phyloP scores from a whole-genome alignment of 1,140 invertebrate genomes.

The Phymastichus coffea region DNA sequence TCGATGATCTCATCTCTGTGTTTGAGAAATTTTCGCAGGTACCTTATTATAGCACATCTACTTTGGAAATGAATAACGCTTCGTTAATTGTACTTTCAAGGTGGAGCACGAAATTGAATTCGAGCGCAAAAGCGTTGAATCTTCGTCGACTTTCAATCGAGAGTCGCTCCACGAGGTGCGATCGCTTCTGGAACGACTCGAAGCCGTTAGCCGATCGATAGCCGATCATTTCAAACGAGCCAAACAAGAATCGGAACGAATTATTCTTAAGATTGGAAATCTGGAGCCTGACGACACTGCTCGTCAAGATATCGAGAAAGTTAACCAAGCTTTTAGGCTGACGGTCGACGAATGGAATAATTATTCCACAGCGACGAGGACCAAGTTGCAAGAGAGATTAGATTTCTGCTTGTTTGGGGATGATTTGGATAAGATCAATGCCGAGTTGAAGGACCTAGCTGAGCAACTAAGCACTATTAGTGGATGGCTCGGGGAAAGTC shows the following conservation, averaged over 20 bases:
- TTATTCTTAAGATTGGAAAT: constrained; percentile 64
- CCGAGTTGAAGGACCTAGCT: constrained; percentile 45
- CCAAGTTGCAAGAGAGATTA: constrained; percentile 64
- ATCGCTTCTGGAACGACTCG: constrained; percentile 59
- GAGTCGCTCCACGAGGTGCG: constrained; percentile 37
- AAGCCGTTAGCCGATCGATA: constrained; percentile 60
- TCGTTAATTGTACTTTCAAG: constrained; percentile 29
- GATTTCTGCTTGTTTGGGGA: constrained; percentile 70
- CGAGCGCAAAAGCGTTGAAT: neutral
- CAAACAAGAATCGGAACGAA: constrained; percentile 63
- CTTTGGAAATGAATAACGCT: constrained; percentile 10
- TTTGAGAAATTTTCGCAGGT: constrained; percentile 71
- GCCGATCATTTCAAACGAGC: constrained; percentile 64
- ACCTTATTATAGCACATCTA: neutral
- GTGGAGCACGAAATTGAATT: constrained; percentile 42
- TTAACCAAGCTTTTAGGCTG: constrained; percentile 63
- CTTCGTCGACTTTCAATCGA: constrained; percentile 21
- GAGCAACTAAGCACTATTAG: constrained; percentile 43
- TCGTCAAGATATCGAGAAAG: constrained; percentile 69
- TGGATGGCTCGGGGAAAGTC: constrained; percentile 63
- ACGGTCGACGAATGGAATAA: constrained; percentile 61
- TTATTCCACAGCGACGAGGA: constrained; percentile 62
- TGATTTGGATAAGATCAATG: constrained; percentile 74
- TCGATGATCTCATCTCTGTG: constrained; percentile 72
- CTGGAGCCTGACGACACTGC: constrained; percentile 70